These are phyloP conservation scores for Gorilla gorilla DNA, from an alignment of 2,113 vertebrate genomes.

Conservation along the genomic window DNA sequence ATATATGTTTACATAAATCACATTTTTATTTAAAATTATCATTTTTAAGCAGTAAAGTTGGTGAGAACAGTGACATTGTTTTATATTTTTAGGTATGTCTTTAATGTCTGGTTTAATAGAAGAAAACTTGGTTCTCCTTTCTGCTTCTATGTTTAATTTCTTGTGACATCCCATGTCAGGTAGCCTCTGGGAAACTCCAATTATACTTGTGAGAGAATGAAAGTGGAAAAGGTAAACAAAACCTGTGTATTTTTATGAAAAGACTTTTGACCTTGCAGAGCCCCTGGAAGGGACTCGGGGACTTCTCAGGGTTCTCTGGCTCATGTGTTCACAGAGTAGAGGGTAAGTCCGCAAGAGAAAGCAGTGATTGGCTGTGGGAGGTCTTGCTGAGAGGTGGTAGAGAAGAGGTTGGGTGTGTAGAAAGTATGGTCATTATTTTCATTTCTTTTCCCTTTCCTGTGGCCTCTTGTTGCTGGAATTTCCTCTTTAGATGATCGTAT, in stretches of 20 bases:
- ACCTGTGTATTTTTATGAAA: background rate
- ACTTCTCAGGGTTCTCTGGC: background rate
- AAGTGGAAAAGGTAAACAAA: background rate
- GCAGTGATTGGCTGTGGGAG: no score
- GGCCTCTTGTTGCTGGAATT: background rate
- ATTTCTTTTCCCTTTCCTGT: background rate
- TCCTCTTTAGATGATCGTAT: background rate
- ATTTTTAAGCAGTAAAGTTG: background rate
- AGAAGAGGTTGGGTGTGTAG: no score
- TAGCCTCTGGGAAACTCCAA: background rate
- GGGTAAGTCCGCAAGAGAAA: background rate
- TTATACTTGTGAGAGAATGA: background rate
- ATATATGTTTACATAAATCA: background rate
- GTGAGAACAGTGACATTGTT: background rate
- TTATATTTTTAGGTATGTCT: background rate
- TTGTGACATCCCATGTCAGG: background rate
- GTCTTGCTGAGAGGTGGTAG: background rate
- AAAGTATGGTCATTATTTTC: fast-evolving
- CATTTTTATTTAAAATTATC: background rate
- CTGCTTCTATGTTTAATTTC: background rate
- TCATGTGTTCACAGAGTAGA: background rate
- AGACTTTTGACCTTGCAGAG: no score
- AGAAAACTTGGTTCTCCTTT: background rate
- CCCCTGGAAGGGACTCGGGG: background rate
- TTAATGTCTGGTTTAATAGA: background rate